Conservation (phyloP, 2,113 vertebrate genomes). For the Poicephalus meyeri region DNA sequence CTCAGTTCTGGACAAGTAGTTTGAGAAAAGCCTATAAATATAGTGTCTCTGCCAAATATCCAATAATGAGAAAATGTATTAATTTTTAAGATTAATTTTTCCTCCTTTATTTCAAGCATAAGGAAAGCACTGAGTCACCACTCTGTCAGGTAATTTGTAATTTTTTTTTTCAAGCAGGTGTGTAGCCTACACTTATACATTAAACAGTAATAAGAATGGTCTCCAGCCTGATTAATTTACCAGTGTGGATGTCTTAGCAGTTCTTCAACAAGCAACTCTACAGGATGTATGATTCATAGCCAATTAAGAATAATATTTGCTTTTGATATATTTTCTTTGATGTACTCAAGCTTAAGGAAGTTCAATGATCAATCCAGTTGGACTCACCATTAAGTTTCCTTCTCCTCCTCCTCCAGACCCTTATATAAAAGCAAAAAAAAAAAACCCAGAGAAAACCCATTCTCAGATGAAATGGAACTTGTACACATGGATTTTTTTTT, state of each 20-base stretch:
- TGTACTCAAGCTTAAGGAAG: background rate
- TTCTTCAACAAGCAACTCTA: background rate
- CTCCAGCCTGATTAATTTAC: background rate
- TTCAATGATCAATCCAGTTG: background rate
- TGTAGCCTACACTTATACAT: background rate
- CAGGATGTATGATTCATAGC: background rate
- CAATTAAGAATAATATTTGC: background rate
- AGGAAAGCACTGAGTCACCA: background rate
- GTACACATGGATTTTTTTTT: no score
- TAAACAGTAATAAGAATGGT: background rate
- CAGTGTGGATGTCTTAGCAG: background rate
- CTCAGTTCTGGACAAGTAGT: background rate
- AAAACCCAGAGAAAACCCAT: background rate
- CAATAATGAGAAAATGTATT: background rate
- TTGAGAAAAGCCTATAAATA: background rate
- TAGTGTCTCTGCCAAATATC: background rate
- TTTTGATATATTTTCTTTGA: background rate
- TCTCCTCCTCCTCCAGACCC: background rate
- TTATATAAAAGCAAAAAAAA: background rate
- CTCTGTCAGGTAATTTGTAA: background rate
- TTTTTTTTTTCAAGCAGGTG: background rate
- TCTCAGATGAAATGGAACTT: background rate
- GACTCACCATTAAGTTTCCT: background rate
- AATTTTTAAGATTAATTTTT: background rate
- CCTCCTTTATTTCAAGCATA: accelerated